These are phyloP conservation scores for Theonella swinhoei DNA, from an alignment of 37 sponge, comb jelly and placozoan genomes.

Conservation along the genomic window DNA sequence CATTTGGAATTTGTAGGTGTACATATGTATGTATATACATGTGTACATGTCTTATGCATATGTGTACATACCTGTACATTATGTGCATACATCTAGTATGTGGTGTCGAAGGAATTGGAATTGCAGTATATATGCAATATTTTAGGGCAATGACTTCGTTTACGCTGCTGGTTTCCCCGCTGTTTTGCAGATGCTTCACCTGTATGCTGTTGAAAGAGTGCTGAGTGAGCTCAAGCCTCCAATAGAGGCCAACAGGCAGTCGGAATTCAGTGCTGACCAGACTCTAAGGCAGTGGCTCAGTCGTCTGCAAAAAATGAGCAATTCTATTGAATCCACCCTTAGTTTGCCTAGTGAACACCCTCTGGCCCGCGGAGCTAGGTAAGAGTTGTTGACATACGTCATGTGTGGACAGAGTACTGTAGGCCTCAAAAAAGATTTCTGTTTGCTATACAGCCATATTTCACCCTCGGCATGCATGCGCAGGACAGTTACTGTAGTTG, in stretches of 20 bases:
- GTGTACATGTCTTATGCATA: too few species aligned
- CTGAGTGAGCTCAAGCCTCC: conserved; percentile 13
- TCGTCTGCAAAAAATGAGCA: conserved; percentile 21
- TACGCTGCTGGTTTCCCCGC: not conserved
- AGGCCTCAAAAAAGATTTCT: too few species aligned
- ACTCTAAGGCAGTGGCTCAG: conserved; percentile 31
- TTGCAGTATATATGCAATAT: too few species aligned
- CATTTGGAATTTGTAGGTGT: too few species aligned
- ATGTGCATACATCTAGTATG: too few species aligned
- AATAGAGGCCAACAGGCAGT: not conserved
- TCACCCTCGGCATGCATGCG: too few species aligned
- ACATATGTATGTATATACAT: too few species aligned
- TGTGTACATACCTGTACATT: too few species aligned
- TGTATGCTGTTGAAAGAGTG: conserved; percentile 36
- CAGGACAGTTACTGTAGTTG: too few species aligned
- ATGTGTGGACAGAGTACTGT: not conserved
- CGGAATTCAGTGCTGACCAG: not conserved
- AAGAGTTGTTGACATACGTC: not conserved
- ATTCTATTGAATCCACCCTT: conserved; percentile 48
- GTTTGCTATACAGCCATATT: too few species aligned
- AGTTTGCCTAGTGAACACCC: not conserved
- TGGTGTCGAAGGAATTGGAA: too few species aligned
- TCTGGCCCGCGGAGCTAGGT: conserved; percentile 7
- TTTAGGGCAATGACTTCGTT: too few species aligned
- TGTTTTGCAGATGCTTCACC: conserved; percentile 29